Percentiles rank a stretch among this genome's conserved stretches.
phyloP scores from a whole-genome alignment of 1,140 invertebrate genomes.

The Agrypnia vestita region DNA sequence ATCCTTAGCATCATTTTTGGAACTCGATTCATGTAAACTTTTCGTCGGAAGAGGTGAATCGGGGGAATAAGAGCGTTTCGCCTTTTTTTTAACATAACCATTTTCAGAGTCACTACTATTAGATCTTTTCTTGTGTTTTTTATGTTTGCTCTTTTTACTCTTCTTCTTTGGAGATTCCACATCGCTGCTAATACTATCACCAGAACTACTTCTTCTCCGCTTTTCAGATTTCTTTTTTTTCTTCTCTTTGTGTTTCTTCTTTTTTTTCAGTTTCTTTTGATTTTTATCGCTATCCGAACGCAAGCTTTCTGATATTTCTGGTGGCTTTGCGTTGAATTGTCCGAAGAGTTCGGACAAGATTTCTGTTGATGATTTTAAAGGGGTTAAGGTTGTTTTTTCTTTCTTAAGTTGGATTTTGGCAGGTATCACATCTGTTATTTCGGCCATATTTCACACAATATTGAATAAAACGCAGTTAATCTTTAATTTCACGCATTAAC shows the following conservation, averaged over 20 bases:
- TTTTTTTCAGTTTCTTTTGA: constrained; percentile 67
- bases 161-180: constrained; percentile 67
- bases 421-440: constrained; percentile 4
- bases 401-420: constrained; percentile 47
- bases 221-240: constrained; percentile 72
- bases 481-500: neutral
- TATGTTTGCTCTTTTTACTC: constrained; percentile 70
- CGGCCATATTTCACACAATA: constrained; percentile 19
- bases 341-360: constrained; percentile 86
- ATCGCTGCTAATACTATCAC: constrained; percentile 69
- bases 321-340: constrained; percentile 79
- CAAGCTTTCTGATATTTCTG: constrained; percentile 68
- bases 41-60: constrained; percentile 15
- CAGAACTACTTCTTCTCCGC: constrained; percentile 71
- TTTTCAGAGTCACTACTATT: constrained; percentile 65
- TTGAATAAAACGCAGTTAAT: neutral
- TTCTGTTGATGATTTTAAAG: constrained; percentile 82
- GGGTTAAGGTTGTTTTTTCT: constrained; percentile 67
- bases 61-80: constrained; percentile 37
- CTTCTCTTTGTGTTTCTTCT: constrained; percentile 73
- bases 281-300: constrained; percentile 62
- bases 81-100: constrained; percentile 33
- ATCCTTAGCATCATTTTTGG: constrained; percentile 25
- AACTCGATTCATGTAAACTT: neutral
- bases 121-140: constrained; percentile 74